Percentiles rank a stretch among this genome's conserved stretches.
These are phyloP conservation scores for Rana temporaria DNA, from an alignment of 2,113 vertebrate species.

Conservation along the genomic window DNA sequence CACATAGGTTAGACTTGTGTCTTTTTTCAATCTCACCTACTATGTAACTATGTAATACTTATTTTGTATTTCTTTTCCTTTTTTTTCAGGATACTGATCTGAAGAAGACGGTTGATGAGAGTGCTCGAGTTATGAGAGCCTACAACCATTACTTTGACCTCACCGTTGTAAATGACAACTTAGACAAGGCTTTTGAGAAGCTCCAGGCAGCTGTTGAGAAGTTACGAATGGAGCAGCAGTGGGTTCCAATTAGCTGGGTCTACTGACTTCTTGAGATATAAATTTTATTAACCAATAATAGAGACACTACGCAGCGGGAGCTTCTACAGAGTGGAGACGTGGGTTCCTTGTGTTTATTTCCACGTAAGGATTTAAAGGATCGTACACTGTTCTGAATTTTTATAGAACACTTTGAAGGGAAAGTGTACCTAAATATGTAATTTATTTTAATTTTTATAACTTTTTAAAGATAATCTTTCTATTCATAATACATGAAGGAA, in stretches of 20 bases:
- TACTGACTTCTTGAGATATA: slow-evolving; percentile 76
- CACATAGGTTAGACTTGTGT: too few species aligned
- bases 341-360: slow-evolving; percentile 68
- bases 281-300: slow-evolving; percentile 57
- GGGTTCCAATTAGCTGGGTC: slow-evolving; percentile 98
- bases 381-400: slow-evolving; percentile 88
- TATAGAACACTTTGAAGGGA: slow-evolving; percentile 86
- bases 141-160: slow-evolving; percentile 98
- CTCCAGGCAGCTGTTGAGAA: slow-evolving; percentile 88
- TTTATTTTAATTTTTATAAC: slow-evolving; percentile 94
- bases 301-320: slow-evolving; percentile 54
- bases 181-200: slow-evolving; percentile 96
- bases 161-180: slow-evolving; percentile 94
- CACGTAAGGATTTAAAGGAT: slow-evolving; percentile 70
- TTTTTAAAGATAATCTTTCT: slow-evolving; percentile 95
- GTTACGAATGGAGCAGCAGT: slow-evolving; percentile 88
- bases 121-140: slow-evolving; percentile 88
- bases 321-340: slow-evolving; percentile 60
- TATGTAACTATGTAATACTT: background rate
- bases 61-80: background rate
- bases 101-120: slow-evolving; percentile 98
- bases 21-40: too few species aligned
- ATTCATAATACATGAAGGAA: slow-evolving; percentile 84
- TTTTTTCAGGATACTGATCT: slow-evolving; percentile 89
- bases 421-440: slow-evolving; percentile 94